Evolutionary conservation across 2,888 invertebrate genomes (phyloP).

Genomic region (Lithosia quadra): DNA sequence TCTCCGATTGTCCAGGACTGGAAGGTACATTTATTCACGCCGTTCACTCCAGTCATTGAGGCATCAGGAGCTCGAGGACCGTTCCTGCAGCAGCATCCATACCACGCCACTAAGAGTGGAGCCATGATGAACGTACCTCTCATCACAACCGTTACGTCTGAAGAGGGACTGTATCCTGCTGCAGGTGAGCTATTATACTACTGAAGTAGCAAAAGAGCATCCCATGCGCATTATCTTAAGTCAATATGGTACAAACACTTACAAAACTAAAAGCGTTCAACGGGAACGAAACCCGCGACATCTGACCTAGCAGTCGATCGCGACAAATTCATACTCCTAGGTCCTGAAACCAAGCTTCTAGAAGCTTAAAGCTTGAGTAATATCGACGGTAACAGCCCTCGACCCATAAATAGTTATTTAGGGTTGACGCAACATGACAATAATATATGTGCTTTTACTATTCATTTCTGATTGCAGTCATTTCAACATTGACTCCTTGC

Average conservation of each 20-base stretch:
- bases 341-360: too few relatives aligned
- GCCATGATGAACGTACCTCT: slow-evolving; percentile 90
- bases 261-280: too few relatives aligned
- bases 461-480: too few relatives aligned
- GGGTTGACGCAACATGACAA: too few relatives aligned
- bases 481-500: too few relatives aligned
- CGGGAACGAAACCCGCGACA: too few relatives aligned
- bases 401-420: too few relatives aligned
- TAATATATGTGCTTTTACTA: too few relatives aligned
- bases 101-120: slow-evolving; percentile 87
- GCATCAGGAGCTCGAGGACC: slow-evolving; percentile 77
- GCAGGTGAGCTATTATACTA: slow-evolving; percentile 81
- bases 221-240: background rate
- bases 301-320: too few relatives aligned
- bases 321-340: too few relatives aligned
- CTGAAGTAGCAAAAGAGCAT: background rate
- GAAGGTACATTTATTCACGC: slow-evolving; percentile 89
- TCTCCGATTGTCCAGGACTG: slow-evolving; percentile 65
- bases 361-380: too few relatives aligned
- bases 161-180: slow-evolving; percentile 92
- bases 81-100: slow-evolving; percentile 89
- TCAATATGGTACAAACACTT: background rate
- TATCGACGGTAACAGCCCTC: too few relatives aligned
- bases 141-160: slow-evolving; percentile 89
- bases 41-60: slow-evolving; percentile 92